Evolutionary conservation across 2,797 vertebrate genomes (phyloP).

Genomic region (Toxotes lorentzi): DNA sequence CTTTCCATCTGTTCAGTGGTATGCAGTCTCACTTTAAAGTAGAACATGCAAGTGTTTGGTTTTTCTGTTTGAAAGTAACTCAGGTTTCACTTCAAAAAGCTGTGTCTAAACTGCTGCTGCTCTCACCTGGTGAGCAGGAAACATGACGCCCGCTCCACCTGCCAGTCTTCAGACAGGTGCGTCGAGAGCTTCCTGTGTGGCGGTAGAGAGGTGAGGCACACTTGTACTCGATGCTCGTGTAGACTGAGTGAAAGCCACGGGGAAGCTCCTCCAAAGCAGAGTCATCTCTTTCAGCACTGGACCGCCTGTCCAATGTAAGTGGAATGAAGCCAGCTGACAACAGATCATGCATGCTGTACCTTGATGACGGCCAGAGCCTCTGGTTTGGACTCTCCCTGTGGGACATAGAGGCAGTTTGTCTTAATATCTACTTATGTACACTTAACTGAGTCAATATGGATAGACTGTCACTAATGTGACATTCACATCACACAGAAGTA

Average conservation of each 20-base stretch:
- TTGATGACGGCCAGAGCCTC: conserved; percentile 20
- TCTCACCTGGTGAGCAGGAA: conserved; percentile 91
- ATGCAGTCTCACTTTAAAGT: not conserved
- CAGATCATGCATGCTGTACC: conserved; percentile 75
- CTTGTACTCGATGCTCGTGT: conserved; percentile 90
- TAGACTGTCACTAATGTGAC: not conserved
- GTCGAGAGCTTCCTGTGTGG: conserved; percentile 88
- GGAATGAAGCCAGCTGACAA: conserved; percentile 52
- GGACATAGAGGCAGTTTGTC: conserved; percentile 22
- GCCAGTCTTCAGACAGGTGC: conserved; percentile 91
- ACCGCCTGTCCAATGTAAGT: not conserved
- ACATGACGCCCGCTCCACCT: conserved; percentile 93
- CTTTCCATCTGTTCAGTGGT: no score
- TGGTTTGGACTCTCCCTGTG: conserved; percentile 85
- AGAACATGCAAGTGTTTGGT: not conserved
- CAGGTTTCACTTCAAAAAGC: not conserved
- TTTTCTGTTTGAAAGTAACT: not conserved
- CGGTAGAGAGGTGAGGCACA: conserved; percentile 90
- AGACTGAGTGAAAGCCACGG: conserved; percentile 86
- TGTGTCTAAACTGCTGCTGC: conserved; percentile 30
- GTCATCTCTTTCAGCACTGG: conserved; percentile 66
- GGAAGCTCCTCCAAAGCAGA: conserved; percentile 81
- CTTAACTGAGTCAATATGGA: not conserved
- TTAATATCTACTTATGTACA: not conserved
- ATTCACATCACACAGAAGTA: not conserved